Conservation (phyloP, 2,888 invertebrate genomes). For the Dryomyza anilis region DNA sequence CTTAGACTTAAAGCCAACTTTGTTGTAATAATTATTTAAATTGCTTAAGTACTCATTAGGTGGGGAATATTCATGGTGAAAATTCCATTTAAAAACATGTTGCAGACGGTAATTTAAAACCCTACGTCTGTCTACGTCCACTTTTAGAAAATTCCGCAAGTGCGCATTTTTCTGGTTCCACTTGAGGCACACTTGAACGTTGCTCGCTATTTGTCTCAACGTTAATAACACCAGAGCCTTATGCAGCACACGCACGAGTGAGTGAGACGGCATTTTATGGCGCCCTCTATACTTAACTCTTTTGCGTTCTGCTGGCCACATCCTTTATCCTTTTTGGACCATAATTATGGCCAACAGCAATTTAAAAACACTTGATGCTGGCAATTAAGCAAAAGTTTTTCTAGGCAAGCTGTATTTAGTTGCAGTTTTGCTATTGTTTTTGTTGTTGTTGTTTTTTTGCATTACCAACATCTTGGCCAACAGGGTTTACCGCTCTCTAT, state of each 20-base stretch:
- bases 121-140: neutral
- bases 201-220: too few relatives aligned
- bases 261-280: too few relatives aligned
- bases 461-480: too few relatives aligned
- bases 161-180: neutral
- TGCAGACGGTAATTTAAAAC: neutral
- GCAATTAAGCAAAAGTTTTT: conserved; percentile 46
- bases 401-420: too few relatives aligned
- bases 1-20: too few relatives aligned
- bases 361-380: conserved; percentile 53
- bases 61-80: neutral
- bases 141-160: neutral
- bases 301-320: too few relatives aligned
- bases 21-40: too few relatives aligned
- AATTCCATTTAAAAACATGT: neutral
- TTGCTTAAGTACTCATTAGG: neutral
- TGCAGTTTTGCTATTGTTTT: neutral
- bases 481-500: too few relatives aligned
- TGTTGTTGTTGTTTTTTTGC: neutral
- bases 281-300: too few relatives aligned
- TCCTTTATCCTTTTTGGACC: conserved; percentile 37
- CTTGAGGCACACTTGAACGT: neutral
- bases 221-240: too few relatives aligned
- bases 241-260: too few relatives aligned
- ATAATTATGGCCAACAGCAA: conserved; percentile 52